phyloP scores from a whole-genome alignment of 2,888 invertebrate genomes.

The Drosophila greeni region DNA sequence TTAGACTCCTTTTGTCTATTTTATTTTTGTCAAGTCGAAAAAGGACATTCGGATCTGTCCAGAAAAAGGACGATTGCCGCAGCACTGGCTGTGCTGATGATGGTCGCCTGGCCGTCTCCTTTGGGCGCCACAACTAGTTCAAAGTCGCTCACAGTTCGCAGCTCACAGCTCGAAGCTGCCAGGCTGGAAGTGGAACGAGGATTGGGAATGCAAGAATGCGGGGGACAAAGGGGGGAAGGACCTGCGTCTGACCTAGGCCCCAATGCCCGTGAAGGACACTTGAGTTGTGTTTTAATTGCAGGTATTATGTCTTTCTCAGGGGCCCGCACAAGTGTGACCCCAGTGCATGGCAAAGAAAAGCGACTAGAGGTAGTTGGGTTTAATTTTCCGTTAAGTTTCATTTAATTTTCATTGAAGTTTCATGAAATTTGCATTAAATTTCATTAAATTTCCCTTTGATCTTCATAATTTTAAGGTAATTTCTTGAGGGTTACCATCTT shows the following conservation, averaged over 20 bases:
- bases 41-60: neutral
- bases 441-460: too few relatives aligned
- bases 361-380: too few relatives aligned
- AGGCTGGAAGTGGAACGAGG: slow-evolving; percentile 9
- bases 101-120: slow-evolving; percentile 13
- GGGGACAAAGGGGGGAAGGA: neutral
- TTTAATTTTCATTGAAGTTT: neutral
- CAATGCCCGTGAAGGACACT: slow-evolving; percentile 73
- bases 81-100: neutral
- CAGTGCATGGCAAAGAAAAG: neutral
- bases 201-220: slow-evolving; percentile 1
- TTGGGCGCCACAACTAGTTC: slow-evolving; percentile 60
- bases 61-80: neutral
- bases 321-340: slow-evolving; percentile 55
- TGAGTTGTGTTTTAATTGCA: slow-evolving; percentile 75
- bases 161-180: slow-evolving; percentile 2
- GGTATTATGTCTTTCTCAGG: slow-evolving; percentile 70
- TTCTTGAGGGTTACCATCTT: too few relatives aligned
- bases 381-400: too few relatives aligned
- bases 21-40: neutral
- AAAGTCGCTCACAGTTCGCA: slow-evolving; percentile 49
- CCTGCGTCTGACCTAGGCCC: slow-evolving; percentile 72
- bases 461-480: too few relatives aligned
- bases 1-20: neutral
- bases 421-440: too few relatives aligned